Evolutionary conservation across 2,113 vertebrate genomes (phyloP).

Genomic region (Pteronura brasiliensis): DNA sequence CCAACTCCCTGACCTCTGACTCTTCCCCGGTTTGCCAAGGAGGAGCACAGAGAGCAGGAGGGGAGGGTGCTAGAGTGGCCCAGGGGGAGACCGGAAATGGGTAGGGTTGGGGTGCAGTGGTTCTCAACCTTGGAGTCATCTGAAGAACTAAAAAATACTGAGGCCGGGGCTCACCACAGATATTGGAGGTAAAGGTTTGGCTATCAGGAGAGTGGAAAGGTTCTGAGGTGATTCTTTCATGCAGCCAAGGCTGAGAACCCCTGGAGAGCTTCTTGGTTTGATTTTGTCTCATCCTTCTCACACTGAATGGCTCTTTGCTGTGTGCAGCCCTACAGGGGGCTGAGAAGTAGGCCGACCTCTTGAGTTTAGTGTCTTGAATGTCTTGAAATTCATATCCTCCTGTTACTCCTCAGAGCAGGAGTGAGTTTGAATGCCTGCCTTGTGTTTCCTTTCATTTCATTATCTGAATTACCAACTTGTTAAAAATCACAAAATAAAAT

Average conservation of each 20-base stretch:
- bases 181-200: background rate
- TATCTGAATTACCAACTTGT: background rate
- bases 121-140: background rate
- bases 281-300: background rate
- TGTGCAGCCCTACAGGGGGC: background rate
- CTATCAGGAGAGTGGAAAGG: background rate
- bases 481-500: background rate
- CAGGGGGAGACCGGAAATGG: background rate
- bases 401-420: background rate
- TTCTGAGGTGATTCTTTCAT: background rate
- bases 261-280: background rate
- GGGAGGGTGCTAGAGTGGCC: background rate
- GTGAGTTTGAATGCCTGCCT: background rate
- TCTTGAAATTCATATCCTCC: background rate
- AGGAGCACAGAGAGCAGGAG: background rate
- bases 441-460: background rate
- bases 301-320: background rate
- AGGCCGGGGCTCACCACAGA: background rate
- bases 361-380: background rate
- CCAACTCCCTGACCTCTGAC: background rate
- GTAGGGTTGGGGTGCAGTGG: background rate
- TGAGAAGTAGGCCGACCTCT: background rate
- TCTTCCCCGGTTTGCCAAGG: background rate
- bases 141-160: background rate
- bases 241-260: background rate